These are phyloP conservation scores for Poecilus cupreus DNA, from an alignment of 2,888 invertebrate species.

Conservation along the genomic window DNA sequence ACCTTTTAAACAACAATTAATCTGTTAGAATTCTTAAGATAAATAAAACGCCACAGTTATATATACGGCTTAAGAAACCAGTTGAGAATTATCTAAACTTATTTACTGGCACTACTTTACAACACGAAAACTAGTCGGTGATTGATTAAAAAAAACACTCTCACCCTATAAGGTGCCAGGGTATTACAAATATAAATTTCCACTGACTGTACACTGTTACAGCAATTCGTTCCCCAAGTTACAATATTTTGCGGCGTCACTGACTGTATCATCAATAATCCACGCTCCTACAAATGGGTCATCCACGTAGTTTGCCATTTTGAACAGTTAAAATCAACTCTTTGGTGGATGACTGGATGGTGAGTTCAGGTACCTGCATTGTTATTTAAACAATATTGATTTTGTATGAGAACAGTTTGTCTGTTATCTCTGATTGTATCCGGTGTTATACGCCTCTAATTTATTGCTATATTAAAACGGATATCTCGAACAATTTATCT, in stretches of 20 bases:
- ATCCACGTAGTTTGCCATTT: neutral
- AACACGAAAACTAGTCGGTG: no score
- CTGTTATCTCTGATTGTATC: constrained; percentile 37
- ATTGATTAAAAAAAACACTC: no score
- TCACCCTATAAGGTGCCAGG: no score
- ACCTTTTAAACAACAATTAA: no score
- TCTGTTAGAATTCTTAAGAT: no score
- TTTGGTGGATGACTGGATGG: neutral
- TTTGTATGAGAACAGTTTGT: constrained; percentile 26
- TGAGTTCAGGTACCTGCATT: neutral
- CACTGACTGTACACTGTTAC: no score
- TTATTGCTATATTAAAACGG: constrained; percentile 35
- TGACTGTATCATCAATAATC: neutral
- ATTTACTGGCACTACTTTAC: no score
- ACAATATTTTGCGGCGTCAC: neutral
- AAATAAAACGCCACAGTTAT: no score
- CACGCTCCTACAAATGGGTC: neutral
- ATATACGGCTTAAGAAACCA: no score
- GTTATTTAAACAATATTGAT: constrained; percentile 37
- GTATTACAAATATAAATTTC: no score
- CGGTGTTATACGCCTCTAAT: constrained; percentile 26
- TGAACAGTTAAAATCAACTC: constrained; percentile 10
- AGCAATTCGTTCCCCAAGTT: no score
- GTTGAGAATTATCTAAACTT: no score
- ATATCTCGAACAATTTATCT: constrained; percentile 38